These are phyloP conservation scores for Cyprinodon brontotheroides DNA, from an alignment of 2,113 vertebrate genomes.

Conservation along the genomic window DNA sequence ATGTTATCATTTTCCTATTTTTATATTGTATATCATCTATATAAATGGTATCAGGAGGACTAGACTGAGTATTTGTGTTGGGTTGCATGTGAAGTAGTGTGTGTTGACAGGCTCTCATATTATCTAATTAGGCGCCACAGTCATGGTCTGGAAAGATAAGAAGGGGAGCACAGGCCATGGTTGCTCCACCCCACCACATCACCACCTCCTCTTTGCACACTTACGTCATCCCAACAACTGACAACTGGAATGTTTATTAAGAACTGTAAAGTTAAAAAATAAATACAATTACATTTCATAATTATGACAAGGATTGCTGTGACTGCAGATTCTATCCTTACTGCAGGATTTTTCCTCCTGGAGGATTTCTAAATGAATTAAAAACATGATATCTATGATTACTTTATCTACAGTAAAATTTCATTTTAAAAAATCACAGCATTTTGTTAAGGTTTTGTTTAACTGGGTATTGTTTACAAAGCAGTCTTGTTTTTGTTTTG, in stretches of 20 bases:
- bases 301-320: too few species aligned
- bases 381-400: background rate
- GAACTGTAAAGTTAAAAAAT: background rate
- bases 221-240: constrained; percentile 54
- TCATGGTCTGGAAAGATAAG: constrained; percentile 70
- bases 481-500: background rate
- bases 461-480: too few species aligned
- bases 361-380: background rate
- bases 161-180: constrained; percentile 19
- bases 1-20: constrained; percentile 15
- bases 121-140: constrained; percentile 66
- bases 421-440: background rate
- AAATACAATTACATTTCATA: background rate
- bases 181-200: constrained; percentile 18
- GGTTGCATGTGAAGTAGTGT: constrained; percentile 3
- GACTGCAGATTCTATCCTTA: too few species aligned
- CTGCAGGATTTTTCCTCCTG: background rate
- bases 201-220: constrained; percentile 7
- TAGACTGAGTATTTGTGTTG: constrained; percentile 38
- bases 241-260: constrained; percentile 21
- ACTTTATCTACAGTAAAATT: background rate
- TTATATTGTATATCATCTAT: constrained; percentile 23
- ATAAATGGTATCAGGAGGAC: constrained; percentile 40
- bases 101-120: constrained; percentile 61
- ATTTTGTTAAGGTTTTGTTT: background rate